Evolutionary conservation across 2,113 vertebrate genomes (phyloP), one percentile per base, ranked within the genome.

Genomic region (Podarcis raffonei): DNA sequence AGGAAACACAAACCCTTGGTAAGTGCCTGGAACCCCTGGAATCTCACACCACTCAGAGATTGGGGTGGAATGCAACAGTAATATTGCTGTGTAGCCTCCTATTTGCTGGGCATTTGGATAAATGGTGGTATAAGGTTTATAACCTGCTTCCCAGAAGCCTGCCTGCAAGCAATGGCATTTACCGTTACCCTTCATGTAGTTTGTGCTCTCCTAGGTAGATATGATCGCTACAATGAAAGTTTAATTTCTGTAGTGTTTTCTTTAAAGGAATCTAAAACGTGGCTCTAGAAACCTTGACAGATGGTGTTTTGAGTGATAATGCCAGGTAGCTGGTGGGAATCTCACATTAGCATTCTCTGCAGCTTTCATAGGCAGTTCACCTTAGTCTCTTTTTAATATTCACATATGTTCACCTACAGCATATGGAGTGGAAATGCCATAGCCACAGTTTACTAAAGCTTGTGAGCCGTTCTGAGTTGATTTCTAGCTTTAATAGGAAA

Each of bases 221-320:
- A 25, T 15, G 84, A 85, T 89, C 92, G 80, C 85, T 85, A 90
- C 83, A 59, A 82, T 82, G 59, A 93, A 87, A 93, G 57, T 59
- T 86, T 78, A 30, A 48, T 92, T 88, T 92, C 85, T 91, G 80
- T 27, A 91, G 42, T 65, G 82, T 27, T 89, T 66, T n/a, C 79
- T 87, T 53, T 87, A 48, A 30, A 75, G 39, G 88, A 87, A 66
- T 91, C 75, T 18, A 71, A 93, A 93, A 85, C 1, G 4, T 72
- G 94, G 94, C 83, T 92, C 93, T 95, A 91, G 88, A 95, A 96
- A 95, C 90, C 88, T 59, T 93, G 91, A 92, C 94, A 97, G 94
- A 94, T 80, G 68, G 92, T 85, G 69, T 95, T 96, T 93, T 89
- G 90, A 91, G 96, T 90, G 85, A 91, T 90, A 93, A 91, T 85